Conservation (phyloP, 2,888 invertebrate genomes). For the Nomada lathburiana region DNA sequence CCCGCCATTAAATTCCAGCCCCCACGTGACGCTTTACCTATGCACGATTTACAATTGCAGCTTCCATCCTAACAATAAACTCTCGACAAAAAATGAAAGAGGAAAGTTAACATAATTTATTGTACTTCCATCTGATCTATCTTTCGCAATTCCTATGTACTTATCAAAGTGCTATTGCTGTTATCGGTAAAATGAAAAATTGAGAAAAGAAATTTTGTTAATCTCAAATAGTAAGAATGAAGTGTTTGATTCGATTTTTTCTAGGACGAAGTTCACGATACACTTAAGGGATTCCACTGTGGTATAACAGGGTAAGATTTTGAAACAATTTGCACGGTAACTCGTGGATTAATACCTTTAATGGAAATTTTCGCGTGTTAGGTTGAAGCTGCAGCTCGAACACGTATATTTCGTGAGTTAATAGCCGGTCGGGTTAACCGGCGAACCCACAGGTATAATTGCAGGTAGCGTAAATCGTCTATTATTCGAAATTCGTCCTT, state of each 20-base stretch:
- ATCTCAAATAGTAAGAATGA: no score
- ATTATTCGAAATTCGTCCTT: conserved; percentile 40
- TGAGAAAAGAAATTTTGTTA: no score
- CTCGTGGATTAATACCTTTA: background rate
- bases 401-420: conserved; percentile 8
- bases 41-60: background rate
- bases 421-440: conserved; percentile 19
- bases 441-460: conserved; percentile 34
- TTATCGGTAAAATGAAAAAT: no score
- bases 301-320: background rate
- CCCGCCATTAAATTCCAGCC: conserved; percentile 4
- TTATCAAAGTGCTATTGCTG: no score
- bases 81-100: no score
- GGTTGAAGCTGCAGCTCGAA: background rate
- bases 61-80: background rate
- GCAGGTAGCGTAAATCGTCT: conserved; percentile 29
- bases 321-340: background rate
- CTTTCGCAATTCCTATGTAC: no score
- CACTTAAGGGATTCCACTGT: no score
- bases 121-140: no score
- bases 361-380: conserved; percentile 4
- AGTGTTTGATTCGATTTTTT: no score
- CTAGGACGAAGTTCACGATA: no score
- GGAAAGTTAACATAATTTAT: no score
- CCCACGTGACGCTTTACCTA: background rate